These are phyloP conservation scores for Cryptoblepharus egeriae DNA, from an alignment of 2,797 vertebrate genomes.

Conservation along the genomic window DNA sequence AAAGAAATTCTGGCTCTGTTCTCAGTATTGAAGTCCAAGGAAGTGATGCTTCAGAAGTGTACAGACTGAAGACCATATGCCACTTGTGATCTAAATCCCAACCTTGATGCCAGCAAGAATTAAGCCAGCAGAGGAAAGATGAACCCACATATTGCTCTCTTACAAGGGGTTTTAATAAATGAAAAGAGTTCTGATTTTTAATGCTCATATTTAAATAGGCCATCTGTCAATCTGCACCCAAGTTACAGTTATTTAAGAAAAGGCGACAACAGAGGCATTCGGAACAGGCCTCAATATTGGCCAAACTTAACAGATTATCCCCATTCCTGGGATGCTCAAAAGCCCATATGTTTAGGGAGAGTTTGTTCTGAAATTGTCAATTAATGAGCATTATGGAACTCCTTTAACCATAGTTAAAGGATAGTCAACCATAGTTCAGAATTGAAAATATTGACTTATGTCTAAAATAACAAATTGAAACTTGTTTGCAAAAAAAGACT, in stretches of 20 bases:
- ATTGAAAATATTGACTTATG: not conserved
- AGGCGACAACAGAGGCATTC: not conserved
- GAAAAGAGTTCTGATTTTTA: constrained; percentile 52
- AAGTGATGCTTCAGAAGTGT: not conserved
- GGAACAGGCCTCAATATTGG: constrained; percentile 4
- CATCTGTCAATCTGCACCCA: constrained; percentile 53
- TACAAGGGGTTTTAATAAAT: constrained; percentile 14
- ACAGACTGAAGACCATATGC: constrained; percentile 18
- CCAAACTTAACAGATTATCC: constrained; percentile 1
- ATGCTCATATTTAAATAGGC: constrained; percentile 47
- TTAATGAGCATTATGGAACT: not conserved
- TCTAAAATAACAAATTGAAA: not conserved
- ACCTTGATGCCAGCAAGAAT: constrained; percentile 35
- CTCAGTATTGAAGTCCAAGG: constrained; percentile 9
- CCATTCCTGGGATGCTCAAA: constrained; percentile 24
- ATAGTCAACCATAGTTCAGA: no score
- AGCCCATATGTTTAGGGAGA: constrained; percentile 26
- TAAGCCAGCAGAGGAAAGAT: not conserved
- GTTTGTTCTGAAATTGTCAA: not conserved
- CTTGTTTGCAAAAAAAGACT: no score
- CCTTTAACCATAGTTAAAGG: no score
- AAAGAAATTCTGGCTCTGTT: constrained; percentile 31
- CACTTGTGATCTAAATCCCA: not conserved
- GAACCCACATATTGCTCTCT: constrained; percentile 26
- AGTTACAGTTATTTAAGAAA: constrained; percentile 29